Evolutionary conservation across 2,797 vertebrate species (phyloP), one percentile per base, ranked within the genome.

Genomic region (Spheniscus humboldti): DNA sequence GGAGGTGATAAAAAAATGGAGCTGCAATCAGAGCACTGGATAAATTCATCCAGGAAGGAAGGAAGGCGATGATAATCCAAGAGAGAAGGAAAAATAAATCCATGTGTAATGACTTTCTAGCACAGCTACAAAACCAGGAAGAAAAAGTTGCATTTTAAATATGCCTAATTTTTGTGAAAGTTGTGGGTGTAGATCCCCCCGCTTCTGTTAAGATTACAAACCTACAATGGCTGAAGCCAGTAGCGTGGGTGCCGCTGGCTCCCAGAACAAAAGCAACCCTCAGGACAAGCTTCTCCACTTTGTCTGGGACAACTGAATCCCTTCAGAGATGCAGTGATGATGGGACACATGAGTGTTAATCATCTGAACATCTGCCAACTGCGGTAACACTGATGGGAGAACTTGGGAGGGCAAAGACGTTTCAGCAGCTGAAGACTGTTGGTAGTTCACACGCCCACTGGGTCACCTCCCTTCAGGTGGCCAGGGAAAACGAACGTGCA

Each of bases 21-120:
- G 22, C 69, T 86, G 85, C 63, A 96, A 80, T 96, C 90, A 94
- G 91, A 92, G 62, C 52, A 75, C 53, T 69, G 55, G 79, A 90
- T 94, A 92, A 94, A 95, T 88, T 81, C 79, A 93, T 86, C 37
- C 62, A 95, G 33, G 57, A 50, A 96, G 91, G 90, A 86, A 89
- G 76, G 13, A 93, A 86, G 55, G 10, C 2, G 17, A 69, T 41
- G 91, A 92, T 92, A 95, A 96, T 81, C 82, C 76, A 86, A 69
- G 73, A 93, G 91, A 95, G 90, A 94, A 95, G 59, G 67, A 79
- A 93, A 92, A 93, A 90, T 69, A 96, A 96, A 92, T 81, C 90
- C 72, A 90, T 12, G n/a, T 48, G 66, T 76, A 94, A 96, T 90
- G 83, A 86, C 86, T 93, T 92, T 64, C 84, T 62, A 92, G 75